Percentiles rank a stretch among this genome's conserved stretches.
phyloP scores from a whole-genome alignment of 2,888 invertebrate genomes.

The Platycheirus albimanus region DNA sequence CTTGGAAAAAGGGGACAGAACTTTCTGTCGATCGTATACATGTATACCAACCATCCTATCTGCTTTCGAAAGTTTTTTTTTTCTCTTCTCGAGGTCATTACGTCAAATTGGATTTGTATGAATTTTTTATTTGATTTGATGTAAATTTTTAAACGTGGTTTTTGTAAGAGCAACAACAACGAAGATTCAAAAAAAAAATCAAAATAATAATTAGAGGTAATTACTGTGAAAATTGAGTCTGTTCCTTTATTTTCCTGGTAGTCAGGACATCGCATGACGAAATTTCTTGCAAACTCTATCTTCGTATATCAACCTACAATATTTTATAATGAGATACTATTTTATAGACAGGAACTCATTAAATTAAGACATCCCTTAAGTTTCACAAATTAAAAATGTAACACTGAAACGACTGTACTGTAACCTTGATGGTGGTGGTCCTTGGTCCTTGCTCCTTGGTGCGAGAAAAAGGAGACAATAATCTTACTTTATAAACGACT shows the following conservation, averaged over 20 bases:
- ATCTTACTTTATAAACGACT: conserved; percentile 3
- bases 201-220: conserved; percentile 42
- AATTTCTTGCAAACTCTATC: too few relatives aligned
- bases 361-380: conserved; percentile 48
- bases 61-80: neutral
- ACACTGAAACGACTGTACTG: conserved; percentile 15
- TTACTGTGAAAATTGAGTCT: conserved; percentile 44
- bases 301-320: neutral
- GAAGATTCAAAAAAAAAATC: conserved; percentile 16
- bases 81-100: conserved; percentile 49
- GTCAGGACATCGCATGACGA: neutral
- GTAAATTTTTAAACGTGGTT: conserved; percentile 51
- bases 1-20: conserved; percentile 25
- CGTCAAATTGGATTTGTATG: conserved; percentile 67
- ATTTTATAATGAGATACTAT: conserved; percentile 53
- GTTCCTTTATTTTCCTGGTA: conserved; percentile 5
- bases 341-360: conserved; percentile 34
- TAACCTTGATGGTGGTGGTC: conserved; percentile 39
- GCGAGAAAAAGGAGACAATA: neutral
- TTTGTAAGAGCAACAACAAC: conserved; percentile 7
- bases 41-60: neutral
- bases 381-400: conserved; percentile 67
- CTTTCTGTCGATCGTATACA: conserved; percentile 2
- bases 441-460: too few relatives aligned
- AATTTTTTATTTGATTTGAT: conserved; percentile 67